Evolutionary conservation across 2,797 vertebrate species (phyloP), one percentile per base, ranked within the genome.

Genomic region (Hoplostethus mediterraneus): DNA sequence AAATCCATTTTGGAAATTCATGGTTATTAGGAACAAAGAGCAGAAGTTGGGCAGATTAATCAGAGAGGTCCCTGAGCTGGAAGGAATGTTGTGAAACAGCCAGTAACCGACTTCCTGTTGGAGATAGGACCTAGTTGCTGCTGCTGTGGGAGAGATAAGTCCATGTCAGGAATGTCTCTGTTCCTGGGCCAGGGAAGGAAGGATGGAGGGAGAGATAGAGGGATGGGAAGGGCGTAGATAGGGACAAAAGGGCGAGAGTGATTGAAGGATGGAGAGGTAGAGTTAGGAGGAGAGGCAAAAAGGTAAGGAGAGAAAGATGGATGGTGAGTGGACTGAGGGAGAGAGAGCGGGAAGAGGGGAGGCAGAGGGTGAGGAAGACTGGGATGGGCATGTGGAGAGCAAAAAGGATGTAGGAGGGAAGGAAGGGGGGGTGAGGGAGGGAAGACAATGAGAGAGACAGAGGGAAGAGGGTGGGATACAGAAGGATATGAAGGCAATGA

Each of bases 151-250:
- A 84, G 74, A 89, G 92, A 92, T 89, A 93, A 90, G 82, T 90
- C 78, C 80, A 79, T 74, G 70, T 84, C 66, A 89, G 90, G 92
- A 92, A 93, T 93, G 78, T 74, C 67, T 92, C 80, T 91, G 89
- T 90, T 92, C 85, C 76, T 30, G 42, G 62, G 87, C 90, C 92
- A 91, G 75, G 59, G 48, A 60, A 47, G 67, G 71, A 75, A 6
- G 72, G 79, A 77, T 75, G 59, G 63, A 86, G 76, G 51, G 73
- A 77, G 67, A 82, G 80, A 91, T 73, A 81, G 64, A 74, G 54
- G 69, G 48, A 73, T 47, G 44, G 53, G 67, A 68, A 12, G 38
- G 60, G 61, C 73, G 28, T 40, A 67, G 63, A 77, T 40, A 72
- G 72, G 14, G 67, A 65, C 62, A 57, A 69, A 64, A 57, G 68